phyloP scores from a whole-genome alignment of 2,113 vertebrate species.

The Reinhardtius hippoglossoides region DNA sequence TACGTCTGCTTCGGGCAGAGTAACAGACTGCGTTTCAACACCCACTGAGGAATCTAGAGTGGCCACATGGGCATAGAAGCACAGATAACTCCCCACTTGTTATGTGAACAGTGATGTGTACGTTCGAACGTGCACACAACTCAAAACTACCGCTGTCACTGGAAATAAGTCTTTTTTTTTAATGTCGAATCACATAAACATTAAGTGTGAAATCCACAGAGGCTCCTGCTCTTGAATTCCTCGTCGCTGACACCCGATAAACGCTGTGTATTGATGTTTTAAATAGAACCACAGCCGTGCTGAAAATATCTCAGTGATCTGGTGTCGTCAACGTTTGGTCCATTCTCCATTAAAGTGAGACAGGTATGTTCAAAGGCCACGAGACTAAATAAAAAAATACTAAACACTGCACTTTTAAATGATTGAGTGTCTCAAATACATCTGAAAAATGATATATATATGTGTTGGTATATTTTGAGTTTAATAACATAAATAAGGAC shows the following conservation, averaged over 20 bases:
- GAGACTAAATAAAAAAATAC: too few relatives aligned
- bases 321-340: not conserved
- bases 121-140: not conserved
- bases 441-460: too few relatives aligned
- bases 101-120: not conserved
- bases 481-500: not conserved
- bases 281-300: constrained; percentile 28
- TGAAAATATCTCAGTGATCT: constrained; percentile 28
- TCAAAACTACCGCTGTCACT: not conserved
- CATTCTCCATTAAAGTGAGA: not conserved
- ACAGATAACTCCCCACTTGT: not conserved
- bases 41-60: constrained; percentile 12
- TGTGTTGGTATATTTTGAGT: too few relatives aligned
- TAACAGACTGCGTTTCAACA: not conserved
- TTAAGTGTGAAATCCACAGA: not conserved
- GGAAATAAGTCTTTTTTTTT: not conserved
- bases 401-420: not conserved
- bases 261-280: constrained; percentile 8
- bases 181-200: not conserved
- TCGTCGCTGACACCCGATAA: constrained; percentile 9
- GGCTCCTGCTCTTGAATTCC: not conserved
- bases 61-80: not conserved
- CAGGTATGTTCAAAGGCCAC: not conserved
- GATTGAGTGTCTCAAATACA: not conserved
- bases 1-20: not conserved